Evolutionary conservation across 1,140 invertebrate genomes (phyloP).

Genomic region (Diorhabda sublineata): DNA sequence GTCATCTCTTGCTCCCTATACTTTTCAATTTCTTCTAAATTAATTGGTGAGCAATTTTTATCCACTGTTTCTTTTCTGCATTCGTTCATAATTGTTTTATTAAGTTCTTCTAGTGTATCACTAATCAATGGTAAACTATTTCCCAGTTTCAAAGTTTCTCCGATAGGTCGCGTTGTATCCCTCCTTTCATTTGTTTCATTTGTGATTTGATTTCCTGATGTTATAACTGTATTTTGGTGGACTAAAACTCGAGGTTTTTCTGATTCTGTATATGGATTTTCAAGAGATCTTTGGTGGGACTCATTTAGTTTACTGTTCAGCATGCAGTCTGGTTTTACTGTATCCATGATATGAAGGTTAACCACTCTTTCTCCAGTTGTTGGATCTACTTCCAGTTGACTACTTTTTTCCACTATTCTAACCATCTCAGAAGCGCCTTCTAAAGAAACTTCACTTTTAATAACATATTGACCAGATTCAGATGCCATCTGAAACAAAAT

Average conservation of each 20-base stretch:
- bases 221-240: slow-evolving; percentile 31
- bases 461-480: slow-evolving; percentile 31
- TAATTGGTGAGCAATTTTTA: slow-evolving; percentile 34
- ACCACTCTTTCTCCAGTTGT: slow-evolving; percentile 30
- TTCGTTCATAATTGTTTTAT: slow-evolving; percentile 11
- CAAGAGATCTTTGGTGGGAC: slow-evolving; percentile 10
- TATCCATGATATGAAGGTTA: slow-evolving; percentile 37
- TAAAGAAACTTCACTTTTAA: slow-evolving; percentile 29
- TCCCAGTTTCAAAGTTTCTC: slow-evolving; percentile 6
- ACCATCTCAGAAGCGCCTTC: slow-evolving; percentile 28
- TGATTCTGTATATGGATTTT: background rate
- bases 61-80: slow-evolving; percentile 26
- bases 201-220: slow-evolving; percentile 10
- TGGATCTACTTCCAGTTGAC: background rate
- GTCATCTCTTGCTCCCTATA: slow-evolving; percentile 6
- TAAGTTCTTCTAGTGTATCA: slow-evolving; percentile 6
- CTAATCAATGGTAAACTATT: slow-evolving; percentile 9
- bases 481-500: slow-evolving; percentile 20
- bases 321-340: slow-evolving; percentile 31
- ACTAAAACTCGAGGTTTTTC: slow-evolving; percentile 21
- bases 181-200: background rate
- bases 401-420: slow-evolving; percentile 25
- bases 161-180: background rate
- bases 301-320: slow-evolving; percentile 23
- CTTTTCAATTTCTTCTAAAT: slow-evolving; percentile 29